These are phyloP conservation scores for Miniopterus natalensis DNA, from an alignment of 2,113 vertebrate genomes.

Conservation along the genomic window DNA sequence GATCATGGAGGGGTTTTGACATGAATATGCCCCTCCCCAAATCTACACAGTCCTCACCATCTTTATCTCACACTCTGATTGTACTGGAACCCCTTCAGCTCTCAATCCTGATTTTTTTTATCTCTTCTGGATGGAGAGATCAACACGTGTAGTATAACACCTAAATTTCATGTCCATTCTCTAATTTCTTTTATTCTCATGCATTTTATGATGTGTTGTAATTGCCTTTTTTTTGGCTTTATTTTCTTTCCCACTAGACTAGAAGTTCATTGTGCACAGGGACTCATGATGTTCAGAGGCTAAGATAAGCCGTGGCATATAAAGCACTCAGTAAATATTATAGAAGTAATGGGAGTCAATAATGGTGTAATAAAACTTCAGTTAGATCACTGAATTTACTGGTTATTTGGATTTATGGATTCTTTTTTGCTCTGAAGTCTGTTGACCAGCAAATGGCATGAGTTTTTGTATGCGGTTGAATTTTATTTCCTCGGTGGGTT, in stretches of 20 bases:
- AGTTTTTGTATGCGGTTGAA: conserved; percentile 23
- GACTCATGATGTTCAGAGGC: not conserved
- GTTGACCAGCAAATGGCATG: conserved; percentile 20
- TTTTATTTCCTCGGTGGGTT: conserved; percentile 60
- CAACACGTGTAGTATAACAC: not conserved
- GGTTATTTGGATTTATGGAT: not conserved
- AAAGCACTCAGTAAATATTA: not conserved
- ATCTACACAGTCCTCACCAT: not conserved
- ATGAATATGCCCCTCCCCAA: not conserved
- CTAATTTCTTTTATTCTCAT: not conserved
- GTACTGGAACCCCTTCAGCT: not conserved
- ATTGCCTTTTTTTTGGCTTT: not conserved
- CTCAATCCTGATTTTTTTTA: not conserved
- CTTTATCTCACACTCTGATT: not conserved
- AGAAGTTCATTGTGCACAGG: not conserved
- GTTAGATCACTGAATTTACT: not conserved
- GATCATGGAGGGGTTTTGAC: not conserved
- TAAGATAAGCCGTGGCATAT: not conserved
- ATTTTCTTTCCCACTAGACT: not conserved
- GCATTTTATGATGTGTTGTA: not conserved
- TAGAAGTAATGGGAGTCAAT: not conserved
- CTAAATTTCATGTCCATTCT: not conserved
- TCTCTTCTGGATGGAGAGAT: not conserved
- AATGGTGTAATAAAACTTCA: not conserved
- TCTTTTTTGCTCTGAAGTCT: not conserved